phyloP scores from a whole-genome alignment of 2,113 vertebrate species.

The Symphodus melops region DNA sequence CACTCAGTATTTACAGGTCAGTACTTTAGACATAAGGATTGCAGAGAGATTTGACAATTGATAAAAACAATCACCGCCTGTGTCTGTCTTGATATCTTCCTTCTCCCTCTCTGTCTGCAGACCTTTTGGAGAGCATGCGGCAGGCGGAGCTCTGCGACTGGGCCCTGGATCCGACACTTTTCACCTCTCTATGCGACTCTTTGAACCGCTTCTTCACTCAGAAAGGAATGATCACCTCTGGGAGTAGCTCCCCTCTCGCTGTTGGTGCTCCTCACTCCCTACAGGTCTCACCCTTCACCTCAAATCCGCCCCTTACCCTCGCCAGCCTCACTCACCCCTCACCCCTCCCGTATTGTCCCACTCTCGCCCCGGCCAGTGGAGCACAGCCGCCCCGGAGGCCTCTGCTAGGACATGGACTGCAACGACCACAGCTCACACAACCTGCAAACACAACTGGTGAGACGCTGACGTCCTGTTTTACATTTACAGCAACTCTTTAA shows the following conservation, averaged over 20 bases:
- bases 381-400: constrained; percentile 66
- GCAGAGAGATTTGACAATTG: too few species aligned
- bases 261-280: constrained; percentile 49
- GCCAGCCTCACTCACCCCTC: constrained; percentile 80
- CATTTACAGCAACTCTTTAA: too few species aligned
- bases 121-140: constrained; percentile 84
- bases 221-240: constrained; percentile 81
- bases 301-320: constrained; percentile 64
- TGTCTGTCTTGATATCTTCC: not conserved
- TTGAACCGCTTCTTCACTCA: constrained; percentile 86
- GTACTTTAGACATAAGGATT: too few species aligned
- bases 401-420: constrained; percentile 56
- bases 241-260: constrained; percentile 63
- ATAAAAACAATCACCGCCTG: too few species aligned
- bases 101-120: constrained; percentile 55
- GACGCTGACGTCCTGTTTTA: not conserved
- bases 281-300: constrained; percentile 30
- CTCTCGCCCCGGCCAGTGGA: constrained; percentile 50
- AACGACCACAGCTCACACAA: constrained; percentile 65
- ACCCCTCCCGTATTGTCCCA: constrained; percentile 71
- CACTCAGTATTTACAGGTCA: too few species aligned
- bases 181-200: constrained; percentile 86
- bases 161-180: constrained; percentile 81
- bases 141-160: constrained; percentile 85
- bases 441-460: constrained; percentile 70